Percentiles rank a stretch among this genome's conserved stretches.
phyloP scores from a whole-genome alignment of 2,888 invertebrate genomes.

The Geotrupes spiniger region DNA sequence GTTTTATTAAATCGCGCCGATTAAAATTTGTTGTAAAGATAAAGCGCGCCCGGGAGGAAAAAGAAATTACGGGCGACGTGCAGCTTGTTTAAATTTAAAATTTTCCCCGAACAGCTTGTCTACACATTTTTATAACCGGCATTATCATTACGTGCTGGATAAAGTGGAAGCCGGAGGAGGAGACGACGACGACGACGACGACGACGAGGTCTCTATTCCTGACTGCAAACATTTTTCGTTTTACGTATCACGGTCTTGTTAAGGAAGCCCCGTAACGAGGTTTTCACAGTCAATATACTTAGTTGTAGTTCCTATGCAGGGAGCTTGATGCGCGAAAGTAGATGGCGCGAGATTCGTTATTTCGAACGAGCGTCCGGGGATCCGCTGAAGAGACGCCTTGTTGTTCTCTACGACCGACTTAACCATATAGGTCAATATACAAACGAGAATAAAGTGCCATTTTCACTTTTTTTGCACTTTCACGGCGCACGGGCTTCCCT shows the following conservation, averaged over 20 bases:
- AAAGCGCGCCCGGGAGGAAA: no score
- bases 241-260: constrained; percentile 21
- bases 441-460: constrained; percentile 33
- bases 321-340: constrained; percentile 17
- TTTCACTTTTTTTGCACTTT: constrained; percentile 22
- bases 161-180: no score
- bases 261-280: constrained; percentile 30
- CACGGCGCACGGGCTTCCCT: constrained; percentile 1
- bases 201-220: no score
- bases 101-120: no score
- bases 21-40: no score
- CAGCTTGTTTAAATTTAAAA: no score
- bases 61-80: no score
- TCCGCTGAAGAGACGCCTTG: constrained; percentile 27
- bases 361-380: constrained; percentile 34
- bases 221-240: constrained; percentile 1
- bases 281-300: constrained; percentile 35
- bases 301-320: constrained; percentile 33
- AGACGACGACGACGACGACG: no score
- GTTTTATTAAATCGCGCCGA: no score
- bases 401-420: constrained; percentile 28
- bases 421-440: constrained; percentile 31
- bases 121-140: no score
- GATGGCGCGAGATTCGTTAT: constrained; percentile 35
- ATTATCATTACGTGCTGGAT: no score